Evolutionary conservation across 2,113 vertebrate species (phyloP).

Genomic region (Melanotaenia duboulayi): DNA sequence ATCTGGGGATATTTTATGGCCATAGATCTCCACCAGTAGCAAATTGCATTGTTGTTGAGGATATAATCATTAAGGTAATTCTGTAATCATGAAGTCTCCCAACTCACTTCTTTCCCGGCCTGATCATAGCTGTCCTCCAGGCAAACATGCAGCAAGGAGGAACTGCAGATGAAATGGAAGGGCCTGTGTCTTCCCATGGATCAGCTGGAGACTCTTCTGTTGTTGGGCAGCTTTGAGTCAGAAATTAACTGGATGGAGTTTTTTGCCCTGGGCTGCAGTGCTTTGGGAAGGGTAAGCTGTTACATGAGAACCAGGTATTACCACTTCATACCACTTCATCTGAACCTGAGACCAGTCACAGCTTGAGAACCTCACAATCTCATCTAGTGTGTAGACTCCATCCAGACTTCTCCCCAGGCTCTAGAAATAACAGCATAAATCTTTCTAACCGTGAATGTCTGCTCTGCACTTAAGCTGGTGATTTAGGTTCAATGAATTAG

Average conservation of each 20-base stretch:
- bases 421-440: constrained; percentile 26
- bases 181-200: constrained; percentile 84
- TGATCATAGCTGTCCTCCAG: constrained; percentile 73
- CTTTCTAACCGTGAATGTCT: constrained; percentile 24
- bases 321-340: constrained; percentile 27
- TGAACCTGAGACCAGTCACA: constrained; percentile 25
- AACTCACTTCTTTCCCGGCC: too few species aligned
- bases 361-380: constrained; percentile 21
- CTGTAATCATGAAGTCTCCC: not conserved
- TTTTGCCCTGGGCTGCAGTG: constrained; percentile 88
- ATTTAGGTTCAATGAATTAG: constrained; percentile 11
- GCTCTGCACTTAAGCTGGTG: constrained; percentile 17
- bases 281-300: constrained; percentile 85
- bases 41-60: not conserved
- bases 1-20: not conserved
- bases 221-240: constrained; percentile 76
- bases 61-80: not conserved
- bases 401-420: constrained; percentile 27
- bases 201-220: constrained; percentile 82
- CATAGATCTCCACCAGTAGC: not conserved
- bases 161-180: constrained; percentile 86
- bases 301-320: constrained; percentile 25
- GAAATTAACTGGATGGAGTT: constrained; percentile 88
- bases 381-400: constrained; percentile 1
- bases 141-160: constrained; percentile 59